Base-by-base conservation (phyloP, 2,888 invertebrate species). In the Phalangium opilio region DNA sequence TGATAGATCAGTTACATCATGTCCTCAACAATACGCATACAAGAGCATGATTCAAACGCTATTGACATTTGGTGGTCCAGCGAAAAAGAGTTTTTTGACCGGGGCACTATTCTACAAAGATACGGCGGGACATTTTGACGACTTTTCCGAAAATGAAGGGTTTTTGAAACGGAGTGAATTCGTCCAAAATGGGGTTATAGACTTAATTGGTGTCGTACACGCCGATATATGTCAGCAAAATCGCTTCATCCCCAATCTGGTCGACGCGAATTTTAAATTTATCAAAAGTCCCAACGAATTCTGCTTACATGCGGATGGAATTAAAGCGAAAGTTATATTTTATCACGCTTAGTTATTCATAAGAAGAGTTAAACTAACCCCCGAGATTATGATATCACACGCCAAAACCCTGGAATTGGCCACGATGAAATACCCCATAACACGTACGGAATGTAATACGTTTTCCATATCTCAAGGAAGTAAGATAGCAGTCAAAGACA, bases 401-500 rank as follows among this genome's bases (percentile, higher is more conserved):
- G n/a, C n/a, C n/a, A n/a, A n/a, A n/a, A n/a, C n/a, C n/a, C n/a
- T n/a, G n/a, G n/a, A n/a, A n/a, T n/a, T n/a, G n/a, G n/a, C n/a
- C n/a, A n/a, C n/a, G 4, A 58, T 55, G 1, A 53, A 50, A 49
- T 60, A 59, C 45, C 56, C 56, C 1, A 41, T 52, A 5, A 50
- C 44, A n/a, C 21, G 51, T 12, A 51, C 50, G 8, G 48, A 57
- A 55, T 43, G 56, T 3, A 53, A 54, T 48, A 49, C 47, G 2
- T 56, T 55, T 35, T 55, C 55, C 1, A 51, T 61, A 15, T 60
- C 4, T 18, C 51, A 43, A 58, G 55, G 55, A 10, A 54, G 57
- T 15, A 55, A 55, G 33, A 54, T 53, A 7, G 57, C 60, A 45
- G 51, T 57, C 0, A 49, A 62, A 41, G 62, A 64, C 41, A 61